phyloP scores from a whole-genome alignment of 2,888 invertebrate genomes.

The Hypomecis punctinalis region DNA sequence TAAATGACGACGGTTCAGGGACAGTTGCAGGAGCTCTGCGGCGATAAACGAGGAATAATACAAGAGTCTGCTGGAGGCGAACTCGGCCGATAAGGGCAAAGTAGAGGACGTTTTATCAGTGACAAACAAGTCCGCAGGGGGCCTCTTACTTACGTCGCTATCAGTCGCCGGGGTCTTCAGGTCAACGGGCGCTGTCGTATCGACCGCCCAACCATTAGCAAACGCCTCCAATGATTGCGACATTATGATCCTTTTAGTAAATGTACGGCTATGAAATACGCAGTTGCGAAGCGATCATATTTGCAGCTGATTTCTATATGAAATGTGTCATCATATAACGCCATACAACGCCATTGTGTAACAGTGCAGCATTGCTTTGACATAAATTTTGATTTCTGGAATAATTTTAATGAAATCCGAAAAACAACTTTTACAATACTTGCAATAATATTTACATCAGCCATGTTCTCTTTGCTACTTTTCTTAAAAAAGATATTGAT shows the following conservation, averaged over 20 bases:
- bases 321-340: background rate
- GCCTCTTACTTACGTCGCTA: slow-evolving; percentile 81
- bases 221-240: slow-evolving; percentile 63
- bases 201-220: slow-evolving; percentile 79
- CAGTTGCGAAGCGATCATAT: slow-evolving; percentile 44
- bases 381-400: background rate
- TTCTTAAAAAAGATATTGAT: too few relatives aligned
- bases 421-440: too few relatives aligned
- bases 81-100: slow-evolving; percentile 55
- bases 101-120: slow-evolving; percentile 65
- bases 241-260: slow-evolving; percentile 53
- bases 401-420: too few relatives aligned
- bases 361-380: background rate
- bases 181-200: slow-evolving; percentile 77
- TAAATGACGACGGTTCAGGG: slow-evolving; percentile 36
- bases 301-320: slow-evolving; percentile 33
- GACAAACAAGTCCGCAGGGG: slow-evolving; percentile 81
- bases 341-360: background rate
- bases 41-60: slow-evolving; percentile 50
- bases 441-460: too few relatives aligned
- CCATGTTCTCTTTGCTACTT: too few relatives aligned
- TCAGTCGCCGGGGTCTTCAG: slow-evolving; percentile 65
- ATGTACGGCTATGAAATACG: slow-evolving; percentile 39
- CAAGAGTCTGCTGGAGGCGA: slow-evolving; percentile 32
- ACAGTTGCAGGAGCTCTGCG: slow-evolving; percentile 34